These are phyloP conservation scores for Crotalus adamanteus DNA, from an alignment of 2,797 vertebrate species.

Conservation along the genomic window DNA sequence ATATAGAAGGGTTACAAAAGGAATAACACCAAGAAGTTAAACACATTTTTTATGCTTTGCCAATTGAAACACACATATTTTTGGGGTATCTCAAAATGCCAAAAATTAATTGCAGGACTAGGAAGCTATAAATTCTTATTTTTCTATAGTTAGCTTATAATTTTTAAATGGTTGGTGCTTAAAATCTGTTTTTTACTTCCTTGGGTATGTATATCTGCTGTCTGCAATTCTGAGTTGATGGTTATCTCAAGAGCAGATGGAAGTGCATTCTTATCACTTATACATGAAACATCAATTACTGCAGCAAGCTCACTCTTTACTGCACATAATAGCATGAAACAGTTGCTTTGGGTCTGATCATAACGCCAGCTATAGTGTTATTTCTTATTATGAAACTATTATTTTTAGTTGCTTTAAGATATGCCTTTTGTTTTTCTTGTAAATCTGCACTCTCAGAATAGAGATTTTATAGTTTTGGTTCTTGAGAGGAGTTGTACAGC, in stretches of 20 bases:
- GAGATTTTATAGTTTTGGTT: no score
- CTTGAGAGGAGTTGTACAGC: no score
- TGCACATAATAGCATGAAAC: constrained; percentile 25
- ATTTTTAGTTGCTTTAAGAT: constrained; percentile 7
- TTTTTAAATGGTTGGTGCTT: not conserved
- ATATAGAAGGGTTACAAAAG: not conserved
- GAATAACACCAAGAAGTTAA: constrained; percentile 47
- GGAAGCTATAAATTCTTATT: not conserved
- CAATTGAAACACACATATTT: not conserved
- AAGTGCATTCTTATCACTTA: constrained; percentile 13
- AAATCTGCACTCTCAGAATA: no score
- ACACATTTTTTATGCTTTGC: not conserved
- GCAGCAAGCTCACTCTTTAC: constrained; percentile 37
- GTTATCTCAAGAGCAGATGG: constrained; percentile 33
- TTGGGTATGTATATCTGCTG: not conserved
- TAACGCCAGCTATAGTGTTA: constrained; percentile 40
- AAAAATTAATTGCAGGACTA: not conserved
- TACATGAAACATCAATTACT: constrained; percentile 20
- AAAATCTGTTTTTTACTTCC: constrained; percentile 4
- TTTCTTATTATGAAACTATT: constrained; percentile 39
- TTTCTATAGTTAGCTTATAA: not conserved
- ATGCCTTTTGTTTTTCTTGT: no score
- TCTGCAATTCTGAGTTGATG: constrained; percentile 12
- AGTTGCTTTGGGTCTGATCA: constrained; percentile 42
- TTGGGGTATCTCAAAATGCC: not conserved